Percentiles rank a stretch among this genome's conserved stretches.
Evolutionary conservation across 2,113 vertebrate species (phyloP).

Genomic region (Chauna torquata): DNA sequence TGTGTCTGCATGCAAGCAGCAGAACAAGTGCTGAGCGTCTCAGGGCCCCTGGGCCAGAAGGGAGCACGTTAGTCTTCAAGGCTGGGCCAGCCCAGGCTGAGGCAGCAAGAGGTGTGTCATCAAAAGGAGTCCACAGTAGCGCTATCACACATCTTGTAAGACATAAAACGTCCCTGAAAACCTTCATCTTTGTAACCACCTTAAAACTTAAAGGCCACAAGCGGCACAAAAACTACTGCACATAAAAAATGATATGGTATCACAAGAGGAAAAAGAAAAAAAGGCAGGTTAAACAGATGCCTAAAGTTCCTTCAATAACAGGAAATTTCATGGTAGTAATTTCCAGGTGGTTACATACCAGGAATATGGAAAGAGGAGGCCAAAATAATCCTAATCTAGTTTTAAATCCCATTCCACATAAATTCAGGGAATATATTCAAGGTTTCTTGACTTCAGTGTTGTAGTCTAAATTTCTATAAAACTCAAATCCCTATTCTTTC

Average conservation of each 20-base stretch:
- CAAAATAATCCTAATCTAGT: background rate
- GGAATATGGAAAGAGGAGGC: background rate
- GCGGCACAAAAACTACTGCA: background rate
- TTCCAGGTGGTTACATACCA: background rate
- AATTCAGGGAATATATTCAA: background rate
- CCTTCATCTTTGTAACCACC: background rate
- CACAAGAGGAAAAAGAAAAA: background rate
- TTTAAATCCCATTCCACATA: background rate
- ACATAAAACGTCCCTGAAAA: background rate
- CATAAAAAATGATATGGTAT: background rate
- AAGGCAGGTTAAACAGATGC: background rate
- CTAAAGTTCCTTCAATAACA: background rate
- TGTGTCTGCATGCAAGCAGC: rapidly evolving
- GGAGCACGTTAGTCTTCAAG: rapidly evolving
- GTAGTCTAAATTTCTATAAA: background rate
- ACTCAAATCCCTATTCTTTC: background rate
- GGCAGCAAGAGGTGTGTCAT: background rate
- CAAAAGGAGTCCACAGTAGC: background rate
- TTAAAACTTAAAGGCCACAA: background rate
- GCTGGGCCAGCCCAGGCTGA: background rate
- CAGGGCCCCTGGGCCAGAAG: background rate
- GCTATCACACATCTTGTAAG: rapidly evolving
- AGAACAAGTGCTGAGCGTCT: background rate
- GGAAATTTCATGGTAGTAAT: background rate
- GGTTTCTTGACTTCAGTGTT: background rate